Conservation (phyloP, 1,140 invertebrate species). For the Batillaria attramentaria region DNA sequence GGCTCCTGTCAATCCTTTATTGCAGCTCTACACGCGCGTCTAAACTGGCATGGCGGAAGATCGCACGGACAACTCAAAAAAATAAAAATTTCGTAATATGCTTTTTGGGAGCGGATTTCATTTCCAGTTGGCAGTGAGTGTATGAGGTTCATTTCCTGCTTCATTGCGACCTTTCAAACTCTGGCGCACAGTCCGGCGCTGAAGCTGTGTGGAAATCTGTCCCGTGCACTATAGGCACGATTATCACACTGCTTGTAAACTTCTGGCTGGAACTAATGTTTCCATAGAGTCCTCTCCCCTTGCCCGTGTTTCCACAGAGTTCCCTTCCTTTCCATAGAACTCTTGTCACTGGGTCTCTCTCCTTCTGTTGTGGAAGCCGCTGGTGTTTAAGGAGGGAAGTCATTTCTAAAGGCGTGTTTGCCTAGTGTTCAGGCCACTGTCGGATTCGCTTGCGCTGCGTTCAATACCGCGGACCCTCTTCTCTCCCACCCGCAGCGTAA, state of each 20-base stretch:
- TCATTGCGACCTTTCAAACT: conserved; percentile 2
- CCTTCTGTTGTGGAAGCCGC: not conserved
- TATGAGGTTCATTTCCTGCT: conserved; percentile 4
- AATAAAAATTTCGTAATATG: too few relatives aligned
- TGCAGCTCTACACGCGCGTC: too few relatives aligned
- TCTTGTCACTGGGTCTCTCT: not conserved
- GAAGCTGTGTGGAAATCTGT: too few relatives aligned
- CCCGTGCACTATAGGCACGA: too few relatives aligned
- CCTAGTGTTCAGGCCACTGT: not conserved
- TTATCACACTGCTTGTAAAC: conserved; percentile 6
- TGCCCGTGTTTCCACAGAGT: too few relatives aligned
- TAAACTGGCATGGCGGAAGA: too few relatives aligned
- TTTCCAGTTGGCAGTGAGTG: conserved; percentile 1
- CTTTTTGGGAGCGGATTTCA: too few relatives aligned
- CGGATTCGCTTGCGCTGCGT: not conserved
- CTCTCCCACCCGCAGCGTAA: not conserved
- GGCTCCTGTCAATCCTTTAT: too few relatives aligned
- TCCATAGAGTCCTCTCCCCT: conserved; percentile 8
- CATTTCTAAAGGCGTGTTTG: conserved; percentile 31
- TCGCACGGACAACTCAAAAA: too few relatives aligned
- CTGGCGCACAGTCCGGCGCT: not conserved
- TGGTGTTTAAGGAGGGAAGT: conserved; percentile 23
- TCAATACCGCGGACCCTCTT: conserved; percentile 5
- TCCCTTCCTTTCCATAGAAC: too few relatives aligned
- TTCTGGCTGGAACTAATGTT: conserved; percentile 23